These are phyloP conservation scores for Drosophila algonquin DNA, from an alignment of 2,888 invertebrate genomes.

Conservation along the genomic window DNA sequence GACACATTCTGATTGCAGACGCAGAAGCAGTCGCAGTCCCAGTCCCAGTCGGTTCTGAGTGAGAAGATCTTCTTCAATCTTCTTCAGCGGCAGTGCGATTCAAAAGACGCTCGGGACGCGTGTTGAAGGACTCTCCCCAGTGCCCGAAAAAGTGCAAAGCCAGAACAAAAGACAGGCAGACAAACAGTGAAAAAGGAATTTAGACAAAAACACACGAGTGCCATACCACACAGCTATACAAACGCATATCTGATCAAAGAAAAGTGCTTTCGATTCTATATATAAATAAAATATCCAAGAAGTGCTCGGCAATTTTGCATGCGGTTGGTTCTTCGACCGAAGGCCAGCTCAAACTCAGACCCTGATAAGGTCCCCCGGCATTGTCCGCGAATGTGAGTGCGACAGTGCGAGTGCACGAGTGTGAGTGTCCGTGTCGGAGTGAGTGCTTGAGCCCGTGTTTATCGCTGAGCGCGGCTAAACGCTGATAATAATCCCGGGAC, in stretches of 20 bases:
- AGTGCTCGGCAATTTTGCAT: slow-evolving; percentile 10
- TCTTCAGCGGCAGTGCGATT: slow-evolving; percentile 25
- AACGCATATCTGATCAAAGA: slow-evolving; percentile 34
- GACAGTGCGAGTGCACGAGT: not conserved
- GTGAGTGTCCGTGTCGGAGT: not conserved
- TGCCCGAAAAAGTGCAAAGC: slow-evolving; percentile 15
- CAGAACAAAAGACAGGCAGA: slow-evolving; percentile 35
- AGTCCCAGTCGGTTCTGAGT: slow-evolving; percentile 17
- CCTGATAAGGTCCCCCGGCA: slow-evolving; percentile 20
- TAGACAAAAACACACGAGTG: slow-evolving; percentile 15
- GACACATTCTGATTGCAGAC: slow-evolving; percentile 21
- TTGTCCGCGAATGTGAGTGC: not conserved
- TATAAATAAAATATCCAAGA: slow-evolving; percentile 14
- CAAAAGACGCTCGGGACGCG: slow-evolving; percentile 25
- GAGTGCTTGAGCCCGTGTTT: not conserved
- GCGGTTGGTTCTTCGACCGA: slow-evolving; percentile 13
- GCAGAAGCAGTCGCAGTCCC: not conserved
- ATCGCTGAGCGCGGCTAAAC: not conserved
- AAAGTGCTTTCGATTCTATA: slow-evolving; percentile 24
- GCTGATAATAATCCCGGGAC: not conserved
- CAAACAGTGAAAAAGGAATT: slow-evolving; percentile 14
- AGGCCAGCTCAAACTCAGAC: not conserved
- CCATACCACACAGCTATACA: slow-evolving; percentile 7
- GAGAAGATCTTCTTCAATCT: slow-evolving; percentile 21
- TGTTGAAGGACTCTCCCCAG: slow-evolving; percentile 37